A percentile compares a stretch with the other conserved stretches of the same genome.
These are phyloP conservation scores for Neodon shergylaensis DNA, from an alignment of 2,113 vertebrate species.

Conservation along the genomic window DNA sequence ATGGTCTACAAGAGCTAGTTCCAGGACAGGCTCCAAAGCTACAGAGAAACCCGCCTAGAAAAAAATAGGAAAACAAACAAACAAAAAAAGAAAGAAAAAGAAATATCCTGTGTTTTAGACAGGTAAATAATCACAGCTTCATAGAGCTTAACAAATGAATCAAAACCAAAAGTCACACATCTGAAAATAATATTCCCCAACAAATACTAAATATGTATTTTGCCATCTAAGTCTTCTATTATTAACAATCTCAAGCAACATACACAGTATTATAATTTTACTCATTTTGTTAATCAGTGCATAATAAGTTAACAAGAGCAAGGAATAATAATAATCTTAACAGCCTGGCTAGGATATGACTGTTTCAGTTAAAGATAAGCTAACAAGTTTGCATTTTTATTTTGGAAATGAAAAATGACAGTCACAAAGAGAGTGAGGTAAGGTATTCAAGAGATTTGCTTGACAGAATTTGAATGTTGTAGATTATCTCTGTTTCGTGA, in stretches of 20 bases:
- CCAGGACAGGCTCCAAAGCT: too few species aligned
- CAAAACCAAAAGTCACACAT: too few species aligned
- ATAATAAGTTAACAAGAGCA: too few species aligned
- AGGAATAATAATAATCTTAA: not conserved
- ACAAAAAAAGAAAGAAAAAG: too few species aligned
- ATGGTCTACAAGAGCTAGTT: too few species aligned
- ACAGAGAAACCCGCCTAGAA: too few species aligned
- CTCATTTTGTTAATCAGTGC: too few species aligned
- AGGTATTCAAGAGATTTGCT: not conserved
- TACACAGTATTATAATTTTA: not conserved
- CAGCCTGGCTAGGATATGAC: not conserved
- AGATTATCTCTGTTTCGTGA: not conserved
- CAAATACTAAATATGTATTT: not conserved
- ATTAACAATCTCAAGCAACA: not conserved
- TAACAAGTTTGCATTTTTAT: not conserved
- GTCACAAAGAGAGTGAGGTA: not conserved
- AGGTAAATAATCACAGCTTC: too few species aligned
- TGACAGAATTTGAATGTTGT: not conserved
- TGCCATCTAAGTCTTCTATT: not conserved
- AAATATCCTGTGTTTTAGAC: too few species aligned
- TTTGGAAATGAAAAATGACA: not conserved
- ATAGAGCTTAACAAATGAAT: too few species aligned
- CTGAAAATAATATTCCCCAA: too few species aligned
- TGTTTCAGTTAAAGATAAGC: not conserved
- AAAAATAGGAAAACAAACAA: too few species aligned